Conservation (phyloP, 1,140 invertebrate genomes). For the Drosophila navojoa region DNA sequence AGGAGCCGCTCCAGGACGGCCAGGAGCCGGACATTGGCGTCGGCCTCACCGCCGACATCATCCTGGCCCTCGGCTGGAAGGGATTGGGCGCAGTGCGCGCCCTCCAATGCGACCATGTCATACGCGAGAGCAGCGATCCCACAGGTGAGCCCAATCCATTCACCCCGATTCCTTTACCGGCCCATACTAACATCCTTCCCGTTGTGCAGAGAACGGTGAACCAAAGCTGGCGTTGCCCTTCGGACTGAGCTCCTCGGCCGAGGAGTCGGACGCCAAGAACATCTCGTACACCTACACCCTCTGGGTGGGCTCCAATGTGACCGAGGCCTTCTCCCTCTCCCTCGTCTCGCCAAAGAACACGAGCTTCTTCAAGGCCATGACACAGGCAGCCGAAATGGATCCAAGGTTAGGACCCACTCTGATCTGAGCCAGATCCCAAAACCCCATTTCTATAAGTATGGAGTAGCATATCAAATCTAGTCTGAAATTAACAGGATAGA, state of each 20-base stretch:
- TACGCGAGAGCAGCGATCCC: conserved; percentile 82
- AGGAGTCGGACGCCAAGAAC: conserved; percentile 87
- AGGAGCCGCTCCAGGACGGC: conserved; percentile 84
- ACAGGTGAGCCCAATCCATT: conserved; percentile 50
- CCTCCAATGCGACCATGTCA: conserved; percentile 87
- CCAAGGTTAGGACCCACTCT: conserved; percentile 78
- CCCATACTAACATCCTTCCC: not conserved
- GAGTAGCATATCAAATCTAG: too few species aligned
- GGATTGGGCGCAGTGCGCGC: conserved; percentile 88
- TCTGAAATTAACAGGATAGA: too few species aligned
- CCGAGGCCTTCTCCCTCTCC: conserved; percentile 83
- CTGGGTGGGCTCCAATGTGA: conserved; percentile 93
- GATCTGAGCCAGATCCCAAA: too few species aligned
- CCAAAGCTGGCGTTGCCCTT: conserved; percentile 81
- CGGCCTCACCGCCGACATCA: conserved; percentile 89
- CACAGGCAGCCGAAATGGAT: conserved; percentile 91
- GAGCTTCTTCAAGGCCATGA: conserved; percentile 92
- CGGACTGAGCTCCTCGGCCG: conserved; percentile 84
- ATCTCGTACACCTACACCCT: conserved; percentile 92
- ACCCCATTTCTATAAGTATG: too few species aligned
- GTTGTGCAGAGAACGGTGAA: conserved; percentile 74
- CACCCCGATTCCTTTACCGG: not conserved
- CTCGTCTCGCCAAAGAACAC: conserved; percentile 82
- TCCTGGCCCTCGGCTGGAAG: conserved; percentile 89
- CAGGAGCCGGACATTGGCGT: conserved; percentile 84